A percentile compares a stretch with the other conserved stretches of the same genome.
These are phyloP conservation scores for Malurus alboscapulatus DNA, from an alignment of 2,113 vertebrate species.

Conservation along the genomic window DNA sequence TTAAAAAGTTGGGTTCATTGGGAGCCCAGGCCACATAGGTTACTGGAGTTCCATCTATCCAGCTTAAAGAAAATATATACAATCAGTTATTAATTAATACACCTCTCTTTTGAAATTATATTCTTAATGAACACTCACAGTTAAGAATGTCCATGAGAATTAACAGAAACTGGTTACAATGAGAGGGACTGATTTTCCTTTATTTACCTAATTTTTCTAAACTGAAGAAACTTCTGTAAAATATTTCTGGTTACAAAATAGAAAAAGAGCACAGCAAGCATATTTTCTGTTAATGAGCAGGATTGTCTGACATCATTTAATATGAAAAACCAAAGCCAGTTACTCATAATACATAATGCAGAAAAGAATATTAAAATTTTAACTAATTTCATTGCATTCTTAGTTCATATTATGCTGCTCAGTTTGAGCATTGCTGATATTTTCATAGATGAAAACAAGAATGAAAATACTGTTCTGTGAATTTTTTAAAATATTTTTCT, in stretches of 20 bases:
- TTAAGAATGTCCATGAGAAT: background rate
- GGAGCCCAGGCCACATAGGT: constrained; percentile 85
- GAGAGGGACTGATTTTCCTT: background rate
- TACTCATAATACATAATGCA: background rate
- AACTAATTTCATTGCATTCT: background rate
- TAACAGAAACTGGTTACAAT: background rate
- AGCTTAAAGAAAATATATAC: constrained; percentile 74
- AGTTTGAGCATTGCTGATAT: background rate
- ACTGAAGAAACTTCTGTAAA: background rate
- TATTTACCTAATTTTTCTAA: background rate
- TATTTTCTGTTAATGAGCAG: background rate
- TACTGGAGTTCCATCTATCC: constrained; percentile 86
- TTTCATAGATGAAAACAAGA: background rate
- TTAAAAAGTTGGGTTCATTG: constrained; percentile 91
- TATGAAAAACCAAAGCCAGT: background rate
- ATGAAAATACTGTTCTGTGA: background rate
- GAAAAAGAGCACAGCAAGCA: background rate
- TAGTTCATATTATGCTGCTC: background rate
- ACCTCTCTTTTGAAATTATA: background rate
- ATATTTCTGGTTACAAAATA: background rate
- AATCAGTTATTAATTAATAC: background rate
- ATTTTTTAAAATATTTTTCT: background rate
- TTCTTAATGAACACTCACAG: background rate
- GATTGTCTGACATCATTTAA: background rate
- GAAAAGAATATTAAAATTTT: background rate